These are phyloP conservation scores for Clistopyga incitator DNA, from an alignment of 2,888 invertebrate species.

Conservation along the genomic window DNA sequence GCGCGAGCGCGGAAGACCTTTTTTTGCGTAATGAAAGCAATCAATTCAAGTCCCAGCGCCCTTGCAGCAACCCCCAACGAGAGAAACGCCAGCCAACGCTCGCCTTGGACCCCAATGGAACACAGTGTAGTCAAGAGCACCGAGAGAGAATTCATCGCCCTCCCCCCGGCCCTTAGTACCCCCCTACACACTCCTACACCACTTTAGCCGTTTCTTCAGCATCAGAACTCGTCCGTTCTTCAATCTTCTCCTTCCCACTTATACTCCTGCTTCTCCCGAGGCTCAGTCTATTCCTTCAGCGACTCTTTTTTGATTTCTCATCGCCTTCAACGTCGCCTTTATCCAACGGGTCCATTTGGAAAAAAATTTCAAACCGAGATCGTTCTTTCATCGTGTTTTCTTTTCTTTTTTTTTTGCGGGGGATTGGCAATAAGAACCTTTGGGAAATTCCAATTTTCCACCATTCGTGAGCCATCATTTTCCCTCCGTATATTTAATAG, in stretches of 20 bases:
- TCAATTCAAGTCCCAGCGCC: conserved; percentile 82
- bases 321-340: neutral
- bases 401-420: neutral
- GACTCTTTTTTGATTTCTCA: conserved; percentile 9
- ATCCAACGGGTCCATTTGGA: too few species aligned
- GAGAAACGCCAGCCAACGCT: conserved; percentile 46
- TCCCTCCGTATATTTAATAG: conserved; percentile 11
- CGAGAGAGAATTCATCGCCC: conserved; percentile 10
- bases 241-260: conserved; percentile 8
- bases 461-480: neutral
- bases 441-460: neutral
- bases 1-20: conserved; percentile 68
- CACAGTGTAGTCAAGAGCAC: conserved; percentile 35
- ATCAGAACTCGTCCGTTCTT: conserved; percentile 7
- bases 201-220: conserved; percentile 39
- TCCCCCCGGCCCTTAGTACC: neutral
- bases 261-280: neutral
- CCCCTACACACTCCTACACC: conserved; percentile 28
- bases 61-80: conserved; percentile 67
- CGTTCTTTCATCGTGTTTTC: conserved; percentile 2
- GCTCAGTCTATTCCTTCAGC: neutral
- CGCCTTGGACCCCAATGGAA: conserved; percentile 35
- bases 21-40: conserved; percentile 84
- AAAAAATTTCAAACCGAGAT: neutral
- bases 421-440: neutral